Evolutionary conservation across 2,888 invertebrate species (phyloP).

Genomic region (Neoascia interrupta): DNA sequence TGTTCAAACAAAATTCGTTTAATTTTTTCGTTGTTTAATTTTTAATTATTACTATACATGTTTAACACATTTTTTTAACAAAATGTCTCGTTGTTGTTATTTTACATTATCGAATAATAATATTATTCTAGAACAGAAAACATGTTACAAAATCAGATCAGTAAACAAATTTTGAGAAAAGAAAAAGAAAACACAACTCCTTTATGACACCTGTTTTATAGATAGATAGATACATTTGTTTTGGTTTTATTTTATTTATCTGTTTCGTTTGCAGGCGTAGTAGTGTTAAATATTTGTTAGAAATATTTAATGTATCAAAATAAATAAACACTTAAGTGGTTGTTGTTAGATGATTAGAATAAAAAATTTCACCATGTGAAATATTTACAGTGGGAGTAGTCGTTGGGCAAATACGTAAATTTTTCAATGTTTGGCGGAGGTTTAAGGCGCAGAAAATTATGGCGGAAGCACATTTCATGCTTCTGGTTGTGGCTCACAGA

Average conservation of each 20-base stretch:
- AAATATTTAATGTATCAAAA: slow-evolving; percentile 43
- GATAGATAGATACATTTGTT: slow-evolving; percentile 38
- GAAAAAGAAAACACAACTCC: slow-evolving; percentile 22
- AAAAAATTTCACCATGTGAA: too few species aligned
- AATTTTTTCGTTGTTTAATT: slow-evolving; percentile 5
- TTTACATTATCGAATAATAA: slow-evolving; percentile 63
- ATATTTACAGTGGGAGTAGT: too few species aligned
- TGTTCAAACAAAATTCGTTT: slow-evolving; percentile 58
- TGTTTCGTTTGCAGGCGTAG: slow-evolving; percentile 51
- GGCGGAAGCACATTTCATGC: too few species aligned
- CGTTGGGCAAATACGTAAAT: too few species aligned
- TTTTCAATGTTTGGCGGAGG: too few species aligned
- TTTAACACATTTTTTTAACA: slow-evolving; percentile 65
- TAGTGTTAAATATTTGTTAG: slow-evolving; percentile 49
- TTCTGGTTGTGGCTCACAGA: too few species aligned
- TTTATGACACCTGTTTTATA: slow-evolving; percentile 35
- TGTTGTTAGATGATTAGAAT: slow-evolving; percentile 41
- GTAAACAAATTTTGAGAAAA: slow-evolving; percentile 25
- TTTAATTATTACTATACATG: slow-evolving; percentile 47
- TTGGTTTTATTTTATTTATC: slow-evolving; percentile 23
- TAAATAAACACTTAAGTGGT: slow-evolving; percentile 37
- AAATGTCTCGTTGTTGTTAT: slow-evolving; percentile 69
- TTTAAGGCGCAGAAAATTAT: too few species aligned
- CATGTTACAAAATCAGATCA: slow-evolving; percentile 55
- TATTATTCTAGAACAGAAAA: slow-evolving; percentile 38